Evolutionary conservation across 2,888 invertebrate genomes (phyloP).

Genomic region (Siphonodentalium dalli): DNA sequence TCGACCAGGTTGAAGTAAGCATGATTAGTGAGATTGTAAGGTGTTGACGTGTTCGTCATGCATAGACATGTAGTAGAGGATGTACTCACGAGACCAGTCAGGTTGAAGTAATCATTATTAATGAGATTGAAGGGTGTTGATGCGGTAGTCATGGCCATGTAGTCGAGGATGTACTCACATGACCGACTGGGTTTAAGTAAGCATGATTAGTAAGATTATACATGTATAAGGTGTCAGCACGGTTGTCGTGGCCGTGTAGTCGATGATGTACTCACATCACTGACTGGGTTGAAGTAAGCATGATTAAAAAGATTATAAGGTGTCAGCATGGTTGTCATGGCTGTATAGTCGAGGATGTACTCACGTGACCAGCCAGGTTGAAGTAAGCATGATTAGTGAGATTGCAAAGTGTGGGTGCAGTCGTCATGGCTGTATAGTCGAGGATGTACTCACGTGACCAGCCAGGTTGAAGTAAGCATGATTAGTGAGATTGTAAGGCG

Average conservation of each 20-base stretch:
- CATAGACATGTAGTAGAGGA: too few relatives aligned
- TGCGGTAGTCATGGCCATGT: slow-evolving; percentile 78
- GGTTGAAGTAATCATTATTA: slow-evolving; percentile 88
- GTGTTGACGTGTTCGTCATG: too few relatives aligned
- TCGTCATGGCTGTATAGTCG: slow-evolving; percentile 78
- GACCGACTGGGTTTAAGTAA: slow-evolving; percentile 92
- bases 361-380: slow-evolving; percentile 89
- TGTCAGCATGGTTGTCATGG: slow-evolving; percentile 80
- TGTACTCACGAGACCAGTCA: slow-evolving; percentile 84
- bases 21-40: too few relatives aligned
- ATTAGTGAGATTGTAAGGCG: slow-evolving; percentile 84
- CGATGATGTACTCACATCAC: slow-evolving; percentile 77
- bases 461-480: slow-evolving; percentile 91
- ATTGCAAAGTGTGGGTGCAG: slow-evolving; percentile 83
- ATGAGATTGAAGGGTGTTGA: slow-evolving; percentile 86
- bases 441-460: slow-evolving; percentile 79
- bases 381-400: slow-evolving; percentile 90
- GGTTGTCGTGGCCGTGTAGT: slow-evolving; percentile 78
- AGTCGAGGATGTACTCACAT: slow-evolving; percentile 74
- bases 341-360: slow-evolving; percentile 75
- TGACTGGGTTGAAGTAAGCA: slow-evolving; percentile 89
- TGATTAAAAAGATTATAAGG: slow-evolving; percentile 86
- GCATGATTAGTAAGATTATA: slow-evolving; percentile 86
- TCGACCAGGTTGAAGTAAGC: too few relatives aligned
- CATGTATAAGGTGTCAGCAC: slow-evolving; percentile 76